phyloP scores from a whole-genome alignment of 1,140 invertebrate species.

The Uloborus diversus region DNA sequence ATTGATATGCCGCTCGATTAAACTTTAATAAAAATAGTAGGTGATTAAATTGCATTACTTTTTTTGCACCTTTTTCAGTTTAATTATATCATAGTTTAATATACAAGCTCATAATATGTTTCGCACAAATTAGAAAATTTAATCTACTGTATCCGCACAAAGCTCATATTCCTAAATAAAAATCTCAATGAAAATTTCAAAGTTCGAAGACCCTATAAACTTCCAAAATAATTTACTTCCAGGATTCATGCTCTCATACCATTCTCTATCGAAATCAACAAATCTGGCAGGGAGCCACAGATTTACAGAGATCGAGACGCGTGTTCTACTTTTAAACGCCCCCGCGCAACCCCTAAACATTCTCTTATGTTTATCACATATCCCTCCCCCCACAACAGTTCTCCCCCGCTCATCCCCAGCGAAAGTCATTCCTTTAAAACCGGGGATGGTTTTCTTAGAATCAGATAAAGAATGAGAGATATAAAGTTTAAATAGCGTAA shows the following conservation, averaged over 20 bases:
- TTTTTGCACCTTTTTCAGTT: no score
- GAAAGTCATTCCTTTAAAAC: conserved; percentile 37
- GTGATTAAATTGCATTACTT: no score
- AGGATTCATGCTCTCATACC: background rate
- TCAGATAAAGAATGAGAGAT: background rate
- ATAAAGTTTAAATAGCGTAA: conserved; percentile 31
- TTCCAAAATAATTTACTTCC: background rate
- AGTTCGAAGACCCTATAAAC: background rate
- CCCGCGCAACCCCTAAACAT: background rate
- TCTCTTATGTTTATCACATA: conserved; percentile 19
- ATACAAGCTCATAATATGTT: no score
- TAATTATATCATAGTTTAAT: no score
- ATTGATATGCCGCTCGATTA: no score
- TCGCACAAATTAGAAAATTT: no score
- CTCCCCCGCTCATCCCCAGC: background rate
- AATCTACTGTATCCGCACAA: no score
- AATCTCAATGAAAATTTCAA: background rate
- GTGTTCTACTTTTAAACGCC: background rate
- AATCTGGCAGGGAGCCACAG: conserved; percentile 29
- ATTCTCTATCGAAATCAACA: background rate
- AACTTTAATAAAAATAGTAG: no score
- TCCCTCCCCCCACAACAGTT: conserved; percentile 10
- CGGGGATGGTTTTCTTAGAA: background rate
- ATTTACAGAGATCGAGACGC: background rate
- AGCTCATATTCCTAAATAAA: no score